Conservation (phyloP, 2,113 vertebrate species). For the Salminus brasiliensis region DNA sequence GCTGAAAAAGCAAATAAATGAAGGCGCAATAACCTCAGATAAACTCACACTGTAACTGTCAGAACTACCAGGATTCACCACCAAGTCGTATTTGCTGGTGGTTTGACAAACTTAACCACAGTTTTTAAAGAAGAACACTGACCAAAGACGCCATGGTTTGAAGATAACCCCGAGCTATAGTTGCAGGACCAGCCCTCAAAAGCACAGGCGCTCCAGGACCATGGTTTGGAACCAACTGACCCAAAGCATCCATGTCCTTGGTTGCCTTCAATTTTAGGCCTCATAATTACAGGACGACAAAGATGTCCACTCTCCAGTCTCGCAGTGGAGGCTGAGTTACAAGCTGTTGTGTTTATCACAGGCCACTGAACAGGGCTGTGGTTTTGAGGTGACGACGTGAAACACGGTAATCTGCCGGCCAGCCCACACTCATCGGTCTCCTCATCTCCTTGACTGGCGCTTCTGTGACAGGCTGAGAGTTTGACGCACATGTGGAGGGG, state of each 20-base stretch:
- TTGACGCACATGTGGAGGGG: conserved; percentile 7
- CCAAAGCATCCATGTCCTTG: neutral
- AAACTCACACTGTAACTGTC: no score
- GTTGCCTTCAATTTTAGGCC: neutral
- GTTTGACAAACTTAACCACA: no score
- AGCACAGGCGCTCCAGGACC: neutral
- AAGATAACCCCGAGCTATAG: no score
- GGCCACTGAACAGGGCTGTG: conserved; percentile 6
- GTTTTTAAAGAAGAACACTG: no score
- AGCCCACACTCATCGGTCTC: conserved; percentile 6
- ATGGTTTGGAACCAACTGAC: neutral
- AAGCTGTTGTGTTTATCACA: conserved; percentile 23
- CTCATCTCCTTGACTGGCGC: conserved; percentile 4
- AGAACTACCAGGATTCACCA: no score
- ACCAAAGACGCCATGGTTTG: no score
- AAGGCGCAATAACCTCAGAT: neutral
- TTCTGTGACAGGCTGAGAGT: neutral
- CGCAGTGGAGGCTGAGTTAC: conserved; percentile 17
- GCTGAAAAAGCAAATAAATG: neutral
- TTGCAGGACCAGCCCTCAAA: no score
- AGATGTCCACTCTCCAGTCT: neutral
- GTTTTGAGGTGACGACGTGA: conserved; percentile 17
- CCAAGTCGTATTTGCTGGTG: no score
- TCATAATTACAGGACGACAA: conserved; percentile 12
- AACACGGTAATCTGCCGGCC: conserved; percentile 13